Conservation (phyloP, 2,113 vertebrate species). For the Chionis minor region DNA sequence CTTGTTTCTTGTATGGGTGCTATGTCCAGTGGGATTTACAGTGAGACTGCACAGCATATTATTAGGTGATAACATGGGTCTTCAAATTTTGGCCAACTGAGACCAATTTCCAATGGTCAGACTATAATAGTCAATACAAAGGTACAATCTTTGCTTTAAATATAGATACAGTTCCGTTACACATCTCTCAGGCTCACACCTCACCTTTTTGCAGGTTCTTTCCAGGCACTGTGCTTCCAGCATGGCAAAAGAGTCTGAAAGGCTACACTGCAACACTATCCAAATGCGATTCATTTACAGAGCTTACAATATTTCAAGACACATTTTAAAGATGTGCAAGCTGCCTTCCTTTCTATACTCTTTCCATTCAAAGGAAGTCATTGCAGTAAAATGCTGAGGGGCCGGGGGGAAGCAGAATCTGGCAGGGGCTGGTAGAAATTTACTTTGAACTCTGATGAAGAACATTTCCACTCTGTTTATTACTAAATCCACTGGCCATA, state of each 20-base stretch:
- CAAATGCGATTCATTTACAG: background rate
- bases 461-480: conserved; percentile 58
- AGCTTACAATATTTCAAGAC: background rate
- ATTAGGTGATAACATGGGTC: background rate
- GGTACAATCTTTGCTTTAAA: background rate
- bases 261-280: background rate
- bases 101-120: background rate
- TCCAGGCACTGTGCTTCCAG: background rate
- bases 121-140: background rate
- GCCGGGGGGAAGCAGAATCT: background rate
- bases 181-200: background rate
- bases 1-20: background rate
- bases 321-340: conserved; percentile 62
- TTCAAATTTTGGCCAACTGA: background rate
- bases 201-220: background rate
- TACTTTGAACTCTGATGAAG: conserved; percentile 57
- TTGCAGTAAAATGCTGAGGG: conserved; percentile 19
- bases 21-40: background rate
- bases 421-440: conserved; percentile 10
- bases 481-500: conserved; percentile 40
- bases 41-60: background rate
- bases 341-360: conserved; percentile 51
- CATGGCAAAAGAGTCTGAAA: background rate
- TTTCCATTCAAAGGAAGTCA: conserved; percentile 60
- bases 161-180: background rate